These are phyloP conservation scores for Cerceris rybyensis DNA, from an alignment of 2,888 invertebrate genomes.

Conservation along the genomic window DNA sequence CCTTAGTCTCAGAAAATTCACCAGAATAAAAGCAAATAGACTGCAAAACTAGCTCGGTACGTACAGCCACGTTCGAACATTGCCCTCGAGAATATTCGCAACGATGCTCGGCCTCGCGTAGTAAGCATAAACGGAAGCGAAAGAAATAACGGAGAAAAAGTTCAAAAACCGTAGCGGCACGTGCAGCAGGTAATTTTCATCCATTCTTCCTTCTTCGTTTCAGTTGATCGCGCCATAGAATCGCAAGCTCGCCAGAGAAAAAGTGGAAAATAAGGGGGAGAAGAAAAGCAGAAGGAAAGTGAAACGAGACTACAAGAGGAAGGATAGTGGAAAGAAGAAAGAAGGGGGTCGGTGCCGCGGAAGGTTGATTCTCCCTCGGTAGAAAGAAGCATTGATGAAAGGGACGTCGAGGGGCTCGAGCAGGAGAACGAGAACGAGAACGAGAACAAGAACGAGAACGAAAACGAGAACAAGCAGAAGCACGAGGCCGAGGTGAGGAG, in stretches of 20 bases:
- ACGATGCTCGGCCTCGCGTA: not conserved
- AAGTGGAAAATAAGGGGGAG: not conserved
- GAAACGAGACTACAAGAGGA: too few species aligned
- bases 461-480: not conserved
- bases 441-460: not conserved
- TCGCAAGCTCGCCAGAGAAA: not conserved
- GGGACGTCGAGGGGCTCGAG: not conserved
- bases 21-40: too few species aligned
- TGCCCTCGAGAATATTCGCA: too few species aligned
- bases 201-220: conserved; percentile 1
- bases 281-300: too few species aligned
- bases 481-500: not conserved
- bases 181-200: conserved; percentile 3
- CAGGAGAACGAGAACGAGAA: not conserved
- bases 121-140: not conserved
- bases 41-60: too few species aligned
- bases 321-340: too few species aligned
- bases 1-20: too few species aligned
- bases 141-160: too few species aligned
- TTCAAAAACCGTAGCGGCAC: not conserved
- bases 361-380: not conserved
- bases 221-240: conserved; percentile 4
- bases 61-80: too few species aligned
- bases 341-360: too few species aligned
- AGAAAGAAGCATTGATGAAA: not conserved